Percentiles rank a stretch among this genome's conserved stretches.
Conservation (phyloP, 2,888 invertebrate genomes). For the Aphidius colemani region DNA sequence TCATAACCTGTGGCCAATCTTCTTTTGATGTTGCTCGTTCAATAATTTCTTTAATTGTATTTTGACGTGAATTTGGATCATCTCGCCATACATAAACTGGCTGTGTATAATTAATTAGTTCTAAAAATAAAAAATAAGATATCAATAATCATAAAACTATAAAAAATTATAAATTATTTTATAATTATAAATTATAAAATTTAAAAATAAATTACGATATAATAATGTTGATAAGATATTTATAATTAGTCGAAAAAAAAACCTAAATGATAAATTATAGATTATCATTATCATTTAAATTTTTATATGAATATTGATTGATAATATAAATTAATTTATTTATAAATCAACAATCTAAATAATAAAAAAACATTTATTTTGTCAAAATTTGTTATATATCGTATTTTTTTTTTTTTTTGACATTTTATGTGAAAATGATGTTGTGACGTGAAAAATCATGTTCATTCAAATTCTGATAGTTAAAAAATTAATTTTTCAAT, state of each 20-base stretch:
- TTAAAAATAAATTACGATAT: not conserved
- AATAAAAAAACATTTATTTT: no score
- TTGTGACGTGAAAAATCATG: constrained; percentile 7
- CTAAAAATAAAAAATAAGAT: constrained; percentile 58
- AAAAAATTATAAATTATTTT: not conserved
- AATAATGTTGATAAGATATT: not conserved
- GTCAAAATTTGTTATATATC: no score
- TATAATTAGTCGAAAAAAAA: no score
- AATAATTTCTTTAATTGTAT: constrained; percentile 87
- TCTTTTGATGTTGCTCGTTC: constrained; percentile 80
- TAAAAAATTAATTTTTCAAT: not conserved
- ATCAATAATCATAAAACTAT: not conserved
- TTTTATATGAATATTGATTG: no score
- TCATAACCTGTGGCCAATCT: constrained; percentile 90
- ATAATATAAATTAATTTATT: no score
- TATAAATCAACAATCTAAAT: no score
- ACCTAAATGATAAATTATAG: no score
- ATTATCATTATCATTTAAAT: no score
- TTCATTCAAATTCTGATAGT: no score
- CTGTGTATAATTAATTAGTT: constrained; percentile 90
- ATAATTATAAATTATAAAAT: constrained; percentile 2
- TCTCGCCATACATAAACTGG: constrained; percentile 94
- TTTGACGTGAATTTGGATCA: constrained; percentile 89
- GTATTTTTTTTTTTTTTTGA: no score
- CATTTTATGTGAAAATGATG: no score